These are phyloP conservation scores for Hemicordylus capensis DNA, from an alignment of 2,113 vertebrate species.

Conservation along the genomic window DNA sequence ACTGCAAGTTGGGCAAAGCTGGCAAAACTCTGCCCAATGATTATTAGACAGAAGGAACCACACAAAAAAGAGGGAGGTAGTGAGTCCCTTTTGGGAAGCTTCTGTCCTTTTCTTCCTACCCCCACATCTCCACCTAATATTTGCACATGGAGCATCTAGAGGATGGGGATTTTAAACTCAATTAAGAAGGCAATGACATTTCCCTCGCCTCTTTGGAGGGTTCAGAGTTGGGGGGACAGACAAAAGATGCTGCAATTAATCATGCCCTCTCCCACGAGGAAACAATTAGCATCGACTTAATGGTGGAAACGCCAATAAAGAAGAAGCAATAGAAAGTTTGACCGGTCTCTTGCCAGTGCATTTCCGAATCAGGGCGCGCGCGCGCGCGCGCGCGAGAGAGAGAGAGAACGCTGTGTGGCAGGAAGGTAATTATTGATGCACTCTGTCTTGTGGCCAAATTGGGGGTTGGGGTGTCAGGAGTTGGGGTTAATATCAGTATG, in stretches of 20 bases:
- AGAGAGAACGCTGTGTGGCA: not conserved
- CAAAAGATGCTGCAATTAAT: slow-evolving; percentile 66
- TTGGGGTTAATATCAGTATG: not conserved
- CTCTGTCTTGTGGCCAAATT: fast-evolving
- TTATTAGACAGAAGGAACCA: not conserved
- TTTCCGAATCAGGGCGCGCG: slow-evolving; percentile 9
- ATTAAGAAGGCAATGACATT: slow-evolving; percentile 56
- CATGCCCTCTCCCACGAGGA: slow-evolving; percentile 53
- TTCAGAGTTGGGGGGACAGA: not conserved
- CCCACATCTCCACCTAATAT: slow-evolving; percentile 44
- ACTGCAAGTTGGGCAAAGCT: slow-evolving; percentile 53
- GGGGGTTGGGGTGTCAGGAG: not conserved
- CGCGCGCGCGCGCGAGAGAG: not conserved
- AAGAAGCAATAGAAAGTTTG: slow-evolving; percentile 19
- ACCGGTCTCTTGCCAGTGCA: slow-evolving; percentile 18
- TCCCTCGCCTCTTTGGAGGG: slow-evolving; percentile 37
- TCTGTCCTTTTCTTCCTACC: slow-evolving; percentile 22
- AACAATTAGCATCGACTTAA: slow-evolving; percentile 53
- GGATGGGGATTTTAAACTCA: slow-evolving; percentile 49
- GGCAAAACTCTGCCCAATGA: slow-evolving; percentile 52
- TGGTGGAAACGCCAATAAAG: slow-evolving; percentile 23
- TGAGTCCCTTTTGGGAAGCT: slow-evolving; percentile 45
- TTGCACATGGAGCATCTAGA: slow-evolving; percentile 54
- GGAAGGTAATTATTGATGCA: not conserved
- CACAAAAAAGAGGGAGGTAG: slow-evolving; percentile 5